Evolutionary conservation across 2,113 vertebrate species (phyloP).

Genomic region (Hemicordylus capensis): DNA sequence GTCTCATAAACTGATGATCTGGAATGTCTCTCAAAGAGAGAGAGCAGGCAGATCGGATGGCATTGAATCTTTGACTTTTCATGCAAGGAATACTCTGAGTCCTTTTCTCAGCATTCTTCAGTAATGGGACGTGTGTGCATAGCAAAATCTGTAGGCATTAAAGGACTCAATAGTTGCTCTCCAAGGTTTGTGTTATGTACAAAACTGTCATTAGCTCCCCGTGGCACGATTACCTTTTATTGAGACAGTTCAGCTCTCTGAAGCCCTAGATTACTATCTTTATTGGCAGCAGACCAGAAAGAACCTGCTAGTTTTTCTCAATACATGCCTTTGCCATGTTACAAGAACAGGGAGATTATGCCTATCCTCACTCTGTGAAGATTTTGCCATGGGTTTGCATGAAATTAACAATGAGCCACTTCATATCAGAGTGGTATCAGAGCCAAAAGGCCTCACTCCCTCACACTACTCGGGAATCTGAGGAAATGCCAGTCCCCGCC

Average conservation of each 20-base stretch:
- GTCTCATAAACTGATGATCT: not conserved
- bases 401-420: not conserved
- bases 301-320: constrained; percentile 18
- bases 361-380: not conserved
- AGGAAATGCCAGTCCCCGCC: no score
- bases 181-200: constrained; percentile 45
- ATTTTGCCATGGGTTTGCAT: constrained; percentile 17
- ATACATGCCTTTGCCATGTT: constrained; percentile 9
- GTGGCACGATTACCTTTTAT: constrained; percentile 47
- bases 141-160: not conserved
- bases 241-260: constrained; percentile 44
- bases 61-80: not conserved
- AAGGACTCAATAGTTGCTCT: constrained; percentile 39
- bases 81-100: not conserved
- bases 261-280: constrained; percentile 17
- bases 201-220: constrained; percentile 54
- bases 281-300: constrained; percentile 10
- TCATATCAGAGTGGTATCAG: not conserved
- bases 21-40: not conserved
- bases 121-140: rapidly evolving
- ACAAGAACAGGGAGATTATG: not conserved
- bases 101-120: not conserved
- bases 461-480: no score
- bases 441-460: not conserved
- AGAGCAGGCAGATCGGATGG: no score